Conservation (phyloP, 1,140 invertebrate genomes). For the Drosophila persimilis region DNA sequence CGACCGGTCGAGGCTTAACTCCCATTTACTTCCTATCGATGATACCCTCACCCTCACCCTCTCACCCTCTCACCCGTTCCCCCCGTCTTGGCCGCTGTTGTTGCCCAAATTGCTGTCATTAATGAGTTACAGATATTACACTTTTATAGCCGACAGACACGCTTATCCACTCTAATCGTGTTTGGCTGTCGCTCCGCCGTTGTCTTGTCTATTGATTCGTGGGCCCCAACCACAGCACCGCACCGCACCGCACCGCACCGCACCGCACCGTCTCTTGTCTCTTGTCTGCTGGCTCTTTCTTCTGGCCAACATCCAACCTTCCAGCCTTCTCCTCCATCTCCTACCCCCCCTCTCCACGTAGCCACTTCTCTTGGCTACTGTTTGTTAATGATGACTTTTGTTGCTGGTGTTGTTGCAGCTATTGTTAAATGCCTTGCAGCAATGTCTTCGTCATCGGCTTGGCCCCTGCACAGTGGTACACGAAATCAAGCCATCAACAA, state of each 20-base stretch:
- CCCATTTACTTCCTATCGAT: constrained; percentile 1
- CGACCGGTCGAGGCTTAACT: not conserved
- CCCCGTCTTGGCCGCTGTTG: not conserved
- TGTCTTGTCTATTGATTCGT: constrained; percentile 41
- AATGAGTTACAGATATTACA: constrained; percentile 81
- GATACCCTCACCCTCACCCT: no score
- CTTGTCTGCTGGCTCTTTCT: not conserved
- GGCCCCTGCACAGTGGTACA: constrained; percentile 21
- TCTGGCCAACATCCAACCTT: not conserved
- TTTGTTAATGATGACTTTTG: constrained; percentile 71
- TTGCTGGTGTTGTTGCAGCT: constrained; percentile 33
- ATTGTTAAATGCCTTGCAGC: constrained; percentile 51
- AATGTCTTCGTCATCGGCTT: constrained; percentile 32
- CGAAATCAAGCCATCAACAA: no score
- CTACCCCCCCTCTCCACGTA: constrained; percentile 7
- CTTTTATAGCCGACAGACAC: constrained; percentile 78
- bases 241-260: no score
- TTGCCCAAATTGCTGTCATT: constrained; percentile 74
- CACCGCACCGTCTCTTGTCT: constrained; percentile 32
- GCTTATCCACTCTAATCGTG: constrained; percentile 81
- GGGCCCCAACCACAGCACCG: constrained; percentile 8
- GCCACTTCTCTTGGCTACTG: constrained; percentile 53
- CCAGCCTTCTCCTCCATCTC: constrained; percentile 7
- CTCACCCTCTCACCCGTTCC: no score
- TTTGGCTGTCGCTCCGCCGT: constrained; percentile 12